Evolutionary conservation across 1,140 invertebrate genomes (phyloP).

Genomic region (Ostrea edulis): DNA sequence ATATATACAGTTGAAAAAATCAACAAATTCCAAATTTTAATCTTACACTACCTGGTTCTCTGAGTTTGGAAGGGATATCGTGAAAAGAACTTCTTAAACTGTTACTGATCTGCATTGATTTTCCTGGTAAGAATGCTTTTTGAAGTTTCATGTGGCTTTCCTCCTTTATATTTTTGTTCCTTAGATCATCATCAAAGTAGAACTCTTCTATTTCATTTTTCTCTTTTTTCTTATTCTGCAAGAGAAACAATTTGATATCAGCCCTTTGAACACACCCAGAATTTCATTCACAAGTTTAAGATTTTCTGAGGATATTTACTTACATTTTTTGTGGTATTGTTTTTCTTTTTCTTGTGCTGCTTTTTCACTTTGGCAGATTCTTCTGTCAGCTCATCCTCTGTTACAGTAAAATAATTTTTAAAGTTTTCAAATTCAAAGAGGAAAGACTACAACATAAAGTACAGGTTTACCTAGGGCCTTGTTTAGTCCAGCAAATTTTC

Average conservation of each 20-base stretch:
- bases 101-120: not conserved
- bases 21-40: not conserved
- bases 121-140: not conserved
- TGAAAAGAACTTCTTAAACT: constrained; percentile 39
- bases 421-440: not conserved
- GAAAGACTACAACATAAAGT: not conserved
- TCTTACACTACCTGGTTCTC: not conserved
- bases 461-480: not conserved
- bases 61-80: not conserved
- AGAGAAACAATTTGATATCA: not conserved
- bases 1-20: not conserved
- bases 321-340: constrained; percentile 16
- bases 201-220: constrained; percentile 52
- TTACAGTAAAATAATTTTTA: not conserved
- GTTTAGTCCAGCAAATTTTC: too few species aligned
- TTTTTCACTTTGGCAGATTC: not conserved
- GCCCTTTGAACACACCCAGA: not conserved
- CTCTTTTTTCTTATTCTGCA: constrained; percentile 41
- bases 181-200: constrained; percentile 58
- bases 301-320: constrained; percentile 14
- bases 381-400: constrained; percentile 35
- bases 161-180: constrained; percentile 27
- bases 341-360: constrained; percentile 32
- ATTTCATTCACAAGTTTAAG: not conserved
- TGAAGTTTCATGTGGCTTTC: constrained; percentile 47